These are phyloP conservation scores for Aphelenchoides besseyi DNA, from an alignment of 1,140 invertebrate species.

Conservation along the genomic window DNA sequence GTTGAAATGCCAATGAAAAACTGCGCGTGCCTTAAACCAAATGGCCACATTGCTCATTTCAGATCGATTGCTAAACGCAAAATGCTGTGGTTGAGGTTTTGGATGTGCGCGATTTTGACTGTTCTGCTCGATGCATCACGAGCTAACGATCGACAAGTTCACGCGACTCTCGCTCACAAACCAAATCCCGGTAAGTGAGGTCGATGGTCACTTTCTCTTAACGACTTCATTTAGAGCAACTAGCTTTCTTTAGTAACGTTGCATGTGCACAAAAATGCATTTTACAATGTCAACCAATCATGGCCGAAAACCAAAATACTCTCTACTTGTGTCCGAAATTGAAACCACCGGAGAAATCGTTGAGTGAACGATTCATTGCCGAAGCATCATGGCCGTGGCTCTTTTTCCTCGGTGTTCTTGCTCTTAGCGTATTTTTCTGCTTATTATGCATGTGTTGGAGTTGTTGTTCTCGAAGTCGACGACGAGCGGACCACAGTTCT, in stretches of 20 bases:
- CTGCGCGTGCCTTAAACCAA: not conserved
- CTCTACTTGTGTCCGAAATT: constrained; percentile 27
- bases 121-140: constrained; percentile 10
- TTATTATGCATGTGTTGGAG: constrained; percentile 29
- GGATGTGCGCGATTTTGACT: too few relatives aligned
- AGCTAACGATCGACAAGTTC: constrained; percentile 17
- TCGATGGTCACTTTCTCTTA: not conserved
- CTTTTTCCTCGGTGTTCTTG: constrained; percentile 23
- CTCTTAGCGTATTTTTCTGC: constrained; percentile 27
- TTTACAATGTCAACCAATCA: constrained; percentile 27
- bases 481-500: constrained; percentile 23
- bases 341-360: constrained; percentile 34
- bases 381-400: constrained; percentile 33
- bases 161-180: not conserved
- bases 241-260: constrained; percentile 22
- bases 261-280: constrained; percentile 25
- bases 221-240: constrained; percentile 23
- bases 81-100: not conserved
- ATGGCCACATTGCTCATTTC: not conserved
- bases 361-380: constrained; percentile 29
- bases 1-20: not conserved
- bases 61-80: not conserved
- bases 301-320: constrained; percentile 35
- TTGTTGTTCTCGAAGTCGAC: constrained; percentile 21
- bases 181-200: constrained; percentile 31